Conservation (phyloP, 92 coral and sea anemone genomes). For the Porites lobata region DNA sequence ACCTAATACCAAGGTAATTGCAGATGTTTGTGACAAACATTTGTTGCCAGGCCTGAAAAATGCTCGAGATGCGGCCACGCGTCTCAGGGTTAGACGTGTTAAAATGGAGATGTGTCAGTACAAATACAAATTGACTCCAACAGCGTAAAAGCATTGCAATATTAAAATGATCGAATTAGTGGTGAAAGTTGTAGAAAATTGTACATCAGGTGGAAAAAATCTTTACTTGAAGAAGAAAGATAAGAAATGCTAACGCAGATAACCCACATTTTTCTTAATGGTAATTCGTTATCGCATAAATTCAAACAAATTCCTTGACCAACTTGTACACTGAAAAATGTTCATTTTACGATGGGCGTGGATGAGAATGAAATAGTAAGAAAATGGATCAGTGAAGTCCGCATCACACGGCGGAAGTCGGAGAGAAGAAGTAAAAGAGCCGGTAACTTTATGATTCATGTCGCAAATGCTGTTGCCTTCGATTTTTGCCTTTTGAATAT, state of each 20-base stretch:
- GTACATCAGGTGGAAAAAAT: background rate
- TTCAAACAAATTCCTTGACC: too few species aligned
- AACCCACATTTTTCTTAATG: background rate
- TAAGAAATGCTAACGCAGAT: background rate
- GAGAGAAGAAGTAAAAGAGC: too few species aligned
- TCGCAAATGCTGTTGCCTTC: too few species aligned
- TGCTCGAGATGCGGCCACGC: background rate
- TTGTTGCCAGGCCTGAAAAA: background rate
- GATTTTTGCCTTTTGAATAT: too few species aligned
- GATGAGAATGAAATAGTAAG: too few species aligned
- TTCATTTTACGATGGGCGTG: too few species aligned
- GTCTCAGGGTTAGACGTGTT: background rate
- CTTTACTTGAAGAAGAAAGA: background rate
- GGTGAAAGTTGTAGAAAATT: background rate
- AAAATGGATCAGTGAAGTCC: too few species aligned
- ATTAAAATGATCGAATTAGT: background rate
- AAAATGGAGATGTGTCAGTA: background rate
- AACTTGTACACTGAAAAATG: too few species aligned
- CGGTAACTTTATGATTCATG: too few species aligned
- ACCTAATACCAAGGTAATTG: background rate
- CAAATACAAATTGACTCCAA: background rate
- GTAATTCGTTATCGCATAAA: background rate
- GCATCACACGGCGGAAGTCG: too few species aligned
- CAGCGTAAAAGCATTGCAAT: background rate
- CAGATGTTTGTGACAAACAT: slow-evolving; percentile 7